Percentiles rank a stretch among this genome's conserved stretches.
These are phyloP conservation scores for Huso huso DNA, from an alignment of 2,797 vertebrate genomes.

Conservation along the genomic window DNA sequence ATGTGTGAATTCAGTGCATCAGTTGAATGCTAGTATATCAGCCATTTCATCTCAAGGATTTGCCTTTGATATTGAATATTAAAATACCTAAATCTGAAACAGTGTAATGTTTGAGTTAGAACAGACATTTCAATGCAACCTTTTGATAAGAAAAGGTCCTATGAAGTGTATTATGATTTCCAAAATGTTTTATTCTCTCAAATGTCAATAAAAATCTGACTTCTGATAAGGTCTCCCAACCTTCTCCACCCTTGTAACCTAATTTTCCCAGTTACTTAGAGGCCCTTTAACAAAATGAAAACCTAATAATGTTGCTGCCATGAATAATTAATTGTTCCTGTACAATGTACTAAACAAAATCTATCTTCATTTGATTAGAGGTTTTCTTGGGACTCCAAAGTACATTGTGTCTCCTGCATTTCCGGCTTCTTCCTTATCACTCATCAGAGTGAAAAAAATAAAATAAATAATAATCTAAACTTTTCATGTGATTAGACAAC, in stretches of 20 bases:
- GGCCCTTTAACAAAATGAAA: conserved; percentile 83
- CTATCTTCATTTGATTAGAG: conserved; percentile 94
- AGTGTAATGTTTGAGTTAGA: not conserved
- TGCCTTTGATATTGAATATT: too few species aligned
- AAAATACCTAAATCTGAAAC: too few species aligned
- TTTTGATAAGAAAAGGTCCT: not conserved
- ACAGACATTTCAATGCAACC: not conserved
- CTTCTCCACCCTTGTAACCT: conserved; percentile 67
- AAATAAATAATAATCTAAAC: too few species aligned
- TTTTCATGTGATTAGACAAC: too few species aligned
- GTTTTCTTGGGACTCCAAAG: conserved; percentile 72
- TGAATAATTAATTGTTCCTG: conserved; percentile 96
- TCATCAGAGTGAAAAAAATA: not conserved
- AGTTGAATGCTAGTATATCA: too few species aligned
- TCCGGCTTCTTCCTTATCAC: conserved; percentile 40
- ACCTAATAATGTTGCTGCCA: conserved; percentile 82
- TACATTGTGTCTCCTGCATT: conserved; percentile 63
- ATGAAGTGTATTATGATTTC: not conserved
- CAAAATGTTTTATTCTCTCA: conserved; percentile 5
- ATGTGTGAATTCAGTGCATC: too few species aligned
- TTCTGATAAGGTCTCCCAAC: conserved; percentile 67
- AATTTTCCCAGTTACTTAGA: conserved; percentile 80
- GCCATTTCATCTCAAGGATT: too few species aligned
- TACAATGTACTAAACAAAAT: conserved; percentile 84
- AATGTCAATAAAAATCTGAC: conserved; percentile 39